A percentile compares a stretch with the other conserved stretches of the same genome.
phyloP scores from a whole-genome alignment of 2,888 invertebrate species.

The Copidosoma aretas region DNA sequence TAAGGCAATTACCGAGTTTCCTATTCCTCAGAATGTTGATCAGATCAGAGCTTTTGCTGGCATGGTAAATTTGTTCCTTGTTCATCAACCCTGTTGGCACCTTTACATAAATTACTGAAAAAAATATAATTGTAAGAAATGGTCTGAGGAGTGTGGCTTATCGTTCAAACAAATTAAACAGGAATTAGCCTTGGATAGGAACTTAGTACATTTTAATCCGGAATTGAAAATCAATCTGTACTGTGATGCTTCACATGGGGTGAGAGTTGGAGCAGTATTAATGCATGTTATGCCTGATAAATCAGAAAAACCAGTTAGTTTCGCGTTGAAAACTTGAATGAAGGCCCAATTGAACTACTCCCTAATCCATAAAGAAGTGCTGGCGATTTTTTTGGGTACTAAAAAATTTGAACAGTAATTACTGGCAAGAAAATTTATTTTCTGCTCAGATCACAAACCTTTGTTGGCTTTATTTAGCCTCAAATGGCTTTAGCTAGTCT shows the following conservation, averaged over 20 bases:
- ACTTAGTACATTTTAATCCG: conserved; percentile 20
- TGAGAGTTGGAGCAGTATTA: conserved; percentile 50
- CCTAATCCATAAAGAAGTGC: conserved; percentile 51
- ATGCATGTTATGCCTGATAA: conserved; percentile 46
- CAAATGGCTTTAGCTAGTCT: conserved; percentile 52
- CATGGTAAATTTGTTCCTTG: background rate
- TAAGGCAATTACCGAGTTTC: background rate
- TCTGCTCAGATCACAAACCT: conserved; percentile 52
- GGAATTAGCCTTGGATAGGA: background rate
- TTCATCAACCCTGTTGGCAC: too few relatives aligned
- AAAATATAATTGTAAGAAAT: background rate
- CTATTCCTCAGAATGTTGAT: conserved; percentile 1
- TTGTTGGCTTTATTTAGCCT: conserved; percentile 50
- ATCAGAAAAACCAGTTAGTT: conserved; percentile 47
- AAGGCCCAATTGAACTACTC: conserved; percentile 53
- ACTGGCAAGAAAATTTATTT: conserved; percentile 48
- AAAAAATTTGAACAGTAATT: conserved; percentile 55
- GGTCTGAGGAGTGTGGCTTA: conserved; percentile 1
- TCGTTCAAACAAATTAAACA: background rate
- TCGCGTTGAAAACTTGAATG: conserved; percentile 48
- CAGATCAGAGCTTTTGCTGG: conserved; percentile 1
- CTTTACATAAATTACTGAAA: too few relatives aligned
- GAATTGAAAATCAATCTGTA: conserved; percentile 9
- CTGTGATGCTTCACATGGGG: conserved; percentile 19
- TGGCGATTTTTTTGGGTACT: conserved; percentile 53